Conservation (phyloP, 2,888 invertebrate species). For the Pecten maximus region DNA sequence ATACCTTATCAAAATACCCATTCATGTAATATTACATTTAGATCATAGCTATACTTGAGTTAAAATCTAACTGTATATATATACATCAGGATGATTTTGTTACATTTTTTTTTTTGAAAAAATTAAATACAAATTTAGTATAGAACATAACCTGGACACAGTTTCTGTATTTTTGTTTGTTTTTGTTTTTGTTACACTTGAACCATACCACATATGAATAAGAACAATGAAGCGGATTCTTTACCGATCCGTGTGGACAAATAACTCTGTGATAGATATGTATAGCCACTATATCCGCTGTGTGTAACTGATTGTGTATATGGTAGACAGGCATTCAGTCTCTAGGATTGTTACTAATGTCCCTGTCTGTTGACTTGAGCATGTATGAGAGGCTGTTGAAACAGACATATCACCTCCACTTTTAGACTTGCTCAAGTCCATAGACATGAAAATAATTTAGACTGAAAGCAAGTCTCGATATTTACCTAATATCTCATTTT, state of each 20-base stretch:
- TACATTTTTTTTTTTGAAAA: neutral
- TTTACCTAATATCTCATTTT: neutral
- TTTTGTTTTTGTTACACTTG: no score
- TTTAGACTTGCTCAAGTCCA: neutral
- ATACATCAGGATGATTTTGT: neutral
- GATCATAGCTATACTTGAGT: neutral
- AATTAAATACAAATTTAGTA: neutral
- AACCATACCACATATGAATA: neutral
- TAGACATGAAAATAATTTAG: neutral
- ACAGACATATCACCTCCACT: no score
- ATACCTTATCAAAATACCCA: neutral
- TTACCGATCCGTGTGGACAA: neutral
- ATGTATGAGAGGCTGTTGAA: neutral
- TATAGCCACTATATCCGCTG: neutral
- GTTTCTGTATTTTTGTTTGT: neutral
- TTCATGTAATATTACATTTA: neutral
- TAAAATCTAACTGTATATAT: neutral
- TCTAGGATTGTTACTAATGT: neutral
- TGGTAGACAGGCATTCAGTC: neutral
- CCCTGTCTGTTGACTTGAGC: neutral
- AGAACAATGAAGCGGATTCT: neutral
- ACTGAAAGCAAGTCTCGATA: neutral
- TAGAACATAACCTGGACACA: neutral
- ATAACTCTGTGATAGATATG: neutral
- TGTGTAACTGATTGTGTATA: neutral